These are phyloP conservation scores for Sebastes paucispinis DNA, from an alignment of 2,797 vertebrate species.

Conservation along the genomic window DNA sequence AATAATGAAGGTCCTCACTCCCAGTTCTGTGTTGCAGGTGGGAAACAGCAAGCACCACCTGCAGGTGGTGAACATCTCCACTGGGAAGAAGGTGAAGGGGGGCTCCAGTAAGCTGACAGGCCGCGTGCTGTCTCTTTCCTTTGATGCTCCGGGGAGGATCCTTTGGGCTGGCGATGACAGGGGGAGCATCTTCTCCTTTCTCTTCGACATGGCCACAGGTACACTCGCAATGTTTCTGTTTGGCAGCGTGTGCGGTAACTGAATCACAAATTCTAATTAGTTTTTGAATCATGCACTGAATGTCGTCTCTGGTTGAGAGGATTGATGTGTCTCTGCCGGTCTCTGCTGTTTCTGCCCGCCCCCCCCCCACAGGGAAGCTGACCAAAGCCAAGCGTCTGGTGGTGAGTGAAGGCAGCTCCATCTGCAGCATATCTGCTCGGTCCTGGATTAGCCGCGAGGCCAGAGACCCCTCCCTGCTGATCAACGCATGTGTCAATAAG, in stretches of 20 bases:
- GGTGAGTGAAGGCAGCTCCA: conserved; percentile 90
- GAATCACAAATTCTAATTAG: conserved; percentile 15
- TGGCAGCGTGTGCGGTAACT: background rate
- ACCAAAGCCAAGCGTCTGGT: conserved; percentile 94
- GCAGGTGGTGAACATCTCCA: conserved; percentile 96
- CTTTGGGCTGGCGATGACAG: conserved; percentile 94
- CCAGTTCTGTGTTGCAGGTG: conserved; percentile 79
- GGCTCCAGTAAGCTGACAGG: conserved; percentile 93
- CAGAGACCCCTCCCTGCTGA: conserved; percentile 91
- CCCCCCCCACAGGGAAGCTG: conserved; percentile 86
- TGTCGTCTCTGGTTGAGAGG: conserved; percentile 22
- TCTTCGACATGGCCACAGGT: conserved; percentile 96
- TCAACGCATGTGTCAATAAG: conserved; percentile 93
- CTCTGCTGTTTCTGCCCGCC: conserved; percentile 34
- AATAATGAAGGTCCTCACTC: conserved; percentile 32
- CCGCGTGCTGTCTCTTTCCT: conserved; percentile 90
- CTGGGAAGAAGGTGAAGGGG: conserved; percentile 93
- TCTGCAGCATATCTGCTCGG: conserved; percentile 93
- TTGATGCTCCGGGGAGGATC: conserved; percentile 91
- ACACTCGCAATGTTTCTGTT: conserved; percentile 4
- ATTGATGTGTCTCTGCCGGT: conserved; percentile 42
- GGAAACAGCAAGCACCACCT: conserved; percentile 93
- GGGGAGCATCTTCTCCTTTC: conserved; percentile 93
- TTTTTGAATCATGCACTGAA: background rate
- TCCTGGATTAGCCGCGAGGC: conserved; percentile 96